Evolutionary conservation across 2,113 vertebrate genomes (phyloP), one percentile per base, ranked within the genome.

Genomic region (Chloroceryle aenea): DNA sequence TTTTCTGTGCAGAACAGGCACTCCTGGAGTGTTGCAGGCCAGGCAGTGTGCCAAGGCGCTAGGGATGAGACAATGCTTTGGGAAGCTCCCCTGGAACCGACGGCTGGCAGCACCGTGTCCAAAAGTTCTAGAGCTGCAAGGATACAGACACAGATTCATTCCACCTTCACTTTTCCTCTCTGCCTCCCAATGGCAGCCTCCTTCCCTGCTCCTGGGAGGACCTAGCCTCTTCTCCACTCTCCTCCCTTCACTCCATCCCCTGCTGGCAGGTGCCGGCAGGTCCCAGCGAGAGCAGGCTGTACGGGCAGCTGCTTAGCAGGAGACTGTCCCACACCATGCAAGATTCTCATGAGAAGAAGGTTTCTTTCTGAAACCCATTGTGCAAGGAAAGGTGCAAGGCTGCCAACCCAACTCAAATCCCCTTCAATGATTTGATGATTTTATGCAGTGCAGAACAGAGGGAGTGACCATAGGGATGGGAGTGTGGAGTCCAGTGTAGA

Each of bases 61-160:
- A 34, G 42, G 85, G 45, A 77, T 87, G 80, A 93, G 68, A 80
- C 59, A 87, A 75, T 48, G 45, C 45, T 86, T 90, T 95, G 92
- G 63, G 88, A 88, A 80, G 26, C 75, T 94, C 55, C 90, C 72
- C 89, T 92, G 45, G 80, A 92, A 62, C 59, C 30, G 77, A 4
- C 4, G 4, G 52, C 72, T 90, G 83, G 59, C 85, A 94, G 59
- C 75, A 90, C 63, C 12, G 7, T 38, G 59, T 83, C 78, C 25
- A 16, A 40, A 88, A 83, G n/a, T 38, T 90, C 30, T 0, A 80
- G 21, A 64, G 25, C 78, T 82, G 26, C 67, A 68, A 72, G 77
- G 77, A 78, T 42, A 23, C 10, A 89, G 32, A 34, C 7, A 8
- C 2, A 1, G 59, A 53, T 66, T 87, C 48, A 38, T 71, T 85